Base-by-base conservation (phyloP, 2,797 vertebrate genomes). In the Ptychadena robeensis region DNA sequence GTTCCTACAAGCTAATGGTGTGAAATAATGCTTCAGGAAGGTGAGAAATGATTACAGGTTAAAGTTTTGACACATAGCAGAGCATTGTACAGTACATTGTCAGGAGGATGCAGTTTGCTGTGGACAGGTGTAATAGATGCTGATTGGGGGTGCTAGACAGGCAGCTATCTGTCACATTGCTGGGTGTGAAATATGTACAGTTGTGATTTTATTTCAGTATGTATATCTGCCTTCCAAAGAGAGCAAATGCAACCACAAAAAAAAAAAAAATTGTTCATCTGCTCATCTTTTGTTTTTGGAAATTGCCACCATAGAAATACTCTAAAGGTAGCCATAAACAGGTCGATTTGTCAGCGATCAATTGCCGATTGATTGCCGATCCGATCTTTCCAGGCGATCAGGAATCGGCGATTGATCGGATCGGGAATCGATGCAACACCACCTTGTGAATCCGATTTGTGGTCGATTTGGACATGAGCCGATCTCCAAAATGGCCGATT, bases 1-100 rank as follows among this genome's bases (percentile, higher is more conserved):
- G 53, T 34, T n/a, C 28, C 66, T 67, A 22, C 22, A 14, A 9
- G 44, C 67, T 79, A 79, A 69, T 79, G 53, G 76, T 25, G 65
- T 57, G 76, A 68, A 68, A 79, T 30, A 32, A 69, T 59, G 44
- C 65, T 61, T 3, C 14, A 37, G 32, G 25, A 76, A 65, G 12
- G 38, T 66, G 25, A 57, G 44, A 71, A n/a, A 63, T 80, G 31
- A 18, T 44, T 71, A 71, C 67, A 71, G 66, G 59, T 53, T 44
- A 37, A 64, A 35, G 57, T 64, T 80, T 64, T 80, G 69, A 80
- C 76, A 79, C 76, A 57, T 67, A 53, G 22, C 31, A 18, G 25
- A 68, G 14, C 31, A 27, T 57, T 59, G n/a, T 48, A 37, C 40
- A 35, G 64, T 22, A 40, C 38, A 67, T 30, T 57, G 65, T 68